These are phyloP conservation scores for Cassiopea xamachana DNA, from an alignment of 30 jellyfish, hydroid and myxozoan genomes.

Conservation along the genomic window DNA sequence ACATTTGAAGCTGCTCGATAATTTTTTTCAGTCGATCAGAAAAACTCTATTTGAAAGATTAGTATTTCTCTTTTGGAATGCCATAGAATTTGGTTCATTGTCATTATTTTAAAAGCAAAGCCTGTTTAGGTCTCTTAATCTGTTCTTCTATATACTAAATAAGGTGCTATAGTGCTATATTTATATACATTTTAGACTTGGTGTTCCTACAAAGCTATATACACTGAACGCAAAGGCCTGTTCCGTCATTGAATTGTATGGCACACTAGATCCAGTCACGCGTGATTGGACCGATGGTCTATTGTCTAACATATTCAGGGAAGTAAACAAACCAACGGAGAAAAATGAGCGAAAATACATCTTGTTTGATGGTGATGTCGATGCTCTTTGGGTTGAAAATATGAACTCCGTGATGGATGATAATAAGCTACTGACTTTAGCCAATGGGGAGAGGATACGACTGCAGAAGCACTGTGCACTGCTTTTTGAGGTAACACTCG, in stretches of 20 bases:
- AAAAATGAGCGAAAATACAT: conserved; percentile 95
- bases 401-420: conserved; percentile 99
- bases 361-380: conserved; percentile 98
- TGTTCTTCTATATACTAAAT: no score
- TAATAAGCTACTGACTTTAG: conserved; percentile 96
- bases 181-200: conserved; percentile 68
- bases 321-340: conserved; percentile 97
- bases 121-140: no score
- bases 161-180: not conserved
- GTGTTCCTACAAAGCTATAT: conserved; percentile 82
- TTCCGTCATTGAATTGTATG: conserved; percentile 97
- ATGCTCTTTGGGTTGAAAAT: conserved; percentile 99
- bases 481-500: conserved; percentile 97
- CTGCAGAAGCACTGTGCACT: conserved; percentile 97
- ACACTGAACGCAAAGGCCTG: conserved; percentile 99
- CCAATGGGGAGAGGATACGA: conserved; percentile 98
- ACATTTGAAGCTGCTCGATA: no score
- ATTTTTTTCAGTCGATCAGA: no score
- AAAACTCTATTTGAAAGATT: no score
- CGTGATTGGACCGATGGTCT: conserved; percentile 99
- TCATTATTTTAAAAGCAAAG: no score
- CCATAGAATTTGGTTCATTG: no score
- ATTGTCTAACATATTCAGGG: conserved; percentile 97
- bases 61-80: no score
- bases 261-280: conserved; percentile 98